Conservation (phyloP, 2,888 invertebrate species). For the Pyrocoelia pectoralis region DNA sequence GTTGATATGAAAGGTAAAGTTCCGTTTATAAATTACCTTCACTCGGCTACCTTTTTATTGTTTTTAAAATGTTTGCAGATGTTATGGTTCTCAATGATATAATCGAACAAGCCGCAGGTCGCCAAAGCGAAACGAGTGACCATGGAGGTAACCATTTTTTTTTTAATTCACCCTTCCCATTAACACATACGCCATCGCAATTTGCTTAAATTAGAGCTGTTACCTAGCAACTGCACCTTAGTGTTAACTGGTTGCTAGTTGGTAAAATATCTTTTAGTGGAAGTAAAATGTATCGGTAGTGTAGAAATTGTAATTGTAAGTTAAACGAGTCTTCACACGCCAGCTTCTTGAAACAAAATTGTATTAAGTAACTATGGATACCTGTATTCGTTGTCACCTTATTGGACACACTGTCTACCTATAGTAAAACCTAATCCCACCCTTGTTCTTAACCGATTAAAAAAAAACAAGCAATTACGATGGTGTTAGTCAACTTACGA, state of each 20-base stretch:
- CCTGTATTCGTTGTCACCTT: constrained; percentile 15
- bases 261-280: constrained; percentile 9
- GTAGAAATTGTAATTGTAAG: constrained; percentile 2
- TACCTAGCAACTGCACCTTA: constrained; percentile 32
- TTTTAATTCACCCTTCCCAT: constrained; percentile 32
- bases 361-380: not conserved
- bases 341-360: constrained; percentile 16
- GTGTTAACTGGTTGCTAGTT: constrained; percentile 31
- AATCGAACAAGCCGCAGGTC: constrained; percentile 92
- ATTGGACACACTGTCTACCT: constrained; percentile 8
- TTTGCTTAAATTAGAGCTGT: constrained; percentile 51
- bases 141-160: constrained; percentile 77
- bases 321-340: not conserved
- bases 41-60: too few relatives aligned
- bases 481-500: constrained; percentile 45
- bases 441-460: constrained; percentile 39
- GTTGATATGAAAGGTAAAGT: constrained; percentile 89
- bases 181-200: constrained; percentile 59
- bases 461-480: constrained; percentile 49
- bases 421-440: constrained; percentile 5
- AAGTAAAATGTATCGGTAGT: constrained; percentile 6
- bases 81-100: constrained; percentile 97
- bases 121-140: constrained; percentile 86
- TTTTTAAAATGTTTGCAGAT: constrained; percentile 68
- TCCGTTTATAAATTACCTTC: too few relatives aligned